A percentile compares a stretch with the other conserved stretches of the same genome.
These are phyloP conservation scores for Xenentodon cancila DNA, from an alignment of 2,797 vertebrate species.

Conservation along the genomic window DNA sequence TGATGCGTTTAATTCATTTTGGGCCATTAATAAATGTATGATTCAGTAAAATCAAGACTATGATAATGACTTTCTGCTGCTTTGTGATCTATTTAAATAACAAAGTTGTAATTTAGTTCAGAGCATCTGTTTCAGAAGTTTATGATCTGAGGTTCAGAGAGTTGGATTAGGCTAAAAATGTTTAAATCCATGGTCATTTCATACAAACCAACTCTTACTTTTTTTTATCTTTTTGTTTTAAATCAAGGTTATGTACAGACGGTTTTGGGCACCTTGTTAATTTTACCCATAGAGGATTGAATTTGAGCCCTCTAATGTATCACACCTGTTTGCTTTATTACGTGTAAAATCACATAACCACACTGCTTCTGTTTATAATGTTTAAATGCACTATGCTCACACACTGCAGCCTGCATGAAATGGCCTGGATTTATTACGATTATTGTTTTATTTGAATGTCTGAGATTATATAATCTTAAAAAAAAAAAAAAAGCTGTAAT, in stretches of 20 bases:
- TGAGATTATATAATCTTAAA: slow-evolving; percentile 35
- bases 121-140: not conserved
- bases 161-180: not conserved
- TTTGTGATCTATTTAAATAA: slow-evolving; percentile 19
- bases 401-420: slow-evolving; percentile 66
- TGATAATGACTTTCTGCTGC: slow-evolving; percentile 8
- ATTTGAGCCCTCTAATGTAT: slow-evolving; percentile 32
- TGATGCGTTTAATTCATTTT: slow-evolving; percentile 2
- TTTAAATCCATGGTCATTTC: slow-evolving; percentile 12
- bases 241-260: slow-evolving; percentile 27
- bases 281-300: slow-evolving; percentile 45
- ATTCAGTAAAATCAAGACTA: slow-evolving; percentile 12
- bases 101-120: slow-evolving; percentile 15
- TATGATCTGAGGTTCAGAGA: not conserved
- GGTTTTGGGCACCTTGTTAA: slow-evolving; percentile 30
- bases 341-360: slow-evolving; percentile 50
- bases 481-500: slow-evolving; percentile 39
- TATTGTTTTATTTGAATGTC: slow-evolving; percentile 51
- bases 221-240: not conserved
- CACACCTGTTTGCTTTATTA: slow-evolving; percentile 33
- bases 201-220: slow-evolving; percentile 27
- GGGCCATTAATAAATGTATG: slow-evolving; percentile 3
- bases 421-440: slow-evolving; percentile 51
- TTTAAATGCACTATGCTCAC: slow-evolving; percentile 65
- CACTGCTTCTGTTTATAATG: slow-evolving; percentile 60